Percentiles rank a stretch among this genome's conserved stretches.
These are phyloP conservation scores for Cephus cinctus DNA, from an alignment of 1,140 invertebrate species.

Conservation along the genomic window DNA sequence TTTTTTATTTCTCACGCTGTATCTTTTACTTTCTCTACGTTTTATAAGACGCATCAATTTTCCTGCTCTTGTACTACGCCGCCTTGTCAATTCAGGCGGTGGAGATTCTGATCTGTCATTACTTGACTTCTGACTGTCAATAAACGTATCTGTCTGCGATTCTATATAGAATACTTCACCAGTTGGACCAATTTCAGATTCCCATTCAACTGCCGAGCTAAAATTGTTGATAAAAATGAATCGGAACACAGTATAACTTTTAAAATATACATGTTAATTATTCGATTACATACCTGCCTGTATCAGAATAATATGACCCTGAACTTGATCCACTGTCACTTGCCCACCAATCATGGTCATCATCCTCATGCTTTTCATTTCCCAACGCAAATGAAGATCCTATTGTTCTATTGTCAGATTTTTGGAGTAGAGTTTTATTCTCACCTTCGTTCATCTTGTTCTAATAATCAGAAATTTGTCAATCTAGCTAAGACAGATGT, in stretches of 20 bases:
- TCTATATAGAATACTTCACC: slow-evolving; percentile 65
- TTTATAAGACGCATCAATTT: slow-evolving; percentile 51
- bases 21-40: slow-evolving; percentile 47
- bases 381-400: neutral
- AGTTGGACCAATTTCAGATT: slow-evolving; percentile 58
- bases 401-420: slow-evolving; percentile 20
- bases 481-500: neutral
- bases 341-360: slow-evolving; percentile 51
- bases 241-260: slow-evolving; percentile 1
- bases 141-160: slow-evolving; percentile 45
- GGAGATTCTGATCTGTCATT: slow-evolving; percentile 22
- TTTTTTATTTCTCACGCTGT: slow-evolving; percentile 40
- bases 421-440: slow-evolving; percentile 20
- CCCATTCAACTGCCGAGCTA: slow-evolving; percentile 66
- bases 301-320: slow-evolving; percentile 51
- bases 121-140: slow-evolving; percentile 21
- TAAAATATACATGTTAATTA: neutral
- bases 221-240: slow-evolving; percentile 10
- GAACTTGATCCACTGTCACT: slow-evolving; percentile 51
- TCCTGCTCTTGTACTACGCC: slow-evolving; percentile 45
- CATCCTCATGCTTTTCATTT: slow-evolving; percentile 35
- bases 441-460: slow-evolving; percentile 28
- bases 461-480: neutral
- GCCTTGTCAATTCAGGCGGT: slow-evolving; percentile 41
- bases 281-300: slow-evolving; percentile 42